Percentiles rank a stretch among this genome's conserved stretches.
Conservation (phyloP, 2,113 vertebrate genomes). For the Shinisaurus crocodilurus region DNA sequence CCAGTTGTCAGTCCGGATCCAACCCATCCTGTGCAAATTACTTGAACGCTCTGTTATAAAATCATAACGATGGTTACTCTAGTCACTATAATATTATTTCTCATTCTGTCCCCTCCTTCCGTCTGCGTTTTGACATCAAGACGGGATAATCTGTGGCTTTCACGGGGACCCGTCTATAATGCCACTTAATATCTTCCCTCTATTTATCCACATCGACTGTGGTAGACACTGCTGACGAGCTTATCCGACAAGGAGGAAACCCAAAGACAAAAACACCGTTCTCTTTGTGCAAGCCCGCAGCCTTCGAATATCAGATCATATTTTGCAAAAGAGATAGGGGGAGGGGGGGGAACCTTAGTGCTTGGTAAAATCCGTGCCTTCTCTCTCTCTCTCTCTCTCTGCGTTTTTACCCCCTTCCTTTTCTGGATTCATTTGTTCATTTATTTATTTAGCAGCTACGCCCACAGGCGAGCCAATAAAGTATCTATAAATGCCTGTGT, state of each 20-base stretch:
- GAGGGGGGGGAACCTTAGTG: not conserved
- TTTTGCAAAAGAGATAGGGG: constrained; percentile 29
- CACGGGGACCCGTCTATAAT: not conserved
- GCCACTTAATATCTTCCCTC: constrained; percentile 10
- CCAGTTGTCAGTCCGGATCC: too few relatives aligned
- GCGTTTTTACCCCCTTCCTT: not conserved
- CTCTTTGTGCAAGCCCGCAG: constrained; percentile 50
- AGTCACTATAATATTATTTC: not conserved
- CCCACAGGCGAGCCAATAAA: constrained; percentile 35
- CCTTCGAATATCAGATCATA: constrained; percentile 42
- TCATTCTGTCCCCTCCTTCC: not conserved
- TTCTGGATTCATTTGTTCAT: not conserved
- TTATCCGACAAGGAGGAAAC: constrained; percentile 17
- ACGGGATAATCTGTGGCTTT: not conserved
- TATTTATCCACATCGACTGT: constrained; percentile 26
- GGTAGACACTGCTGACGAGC: constrained; percentile 28
- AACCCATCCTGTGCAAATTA: not conserved
- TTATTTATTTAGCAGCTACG: constrained; percentile 28
- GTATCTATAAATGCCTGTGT: not conserved
- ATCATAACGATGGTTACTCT: not conserved
- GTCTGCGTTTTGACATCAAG: not conserved
- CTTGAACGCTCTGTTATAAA: not conserved
- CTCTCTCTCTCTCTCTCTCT: not conserved
- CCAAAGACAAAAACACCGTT: not conserved
- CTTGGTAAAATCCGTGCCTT: not conserved